A percentile compares a stretch with the other conserved stretches of the same genome.
These are phyloP conservation scores for Pagrus major DNA, from an alignment of 2,113 vertebrate genomes.

Conservation along the genomic window DNA sequence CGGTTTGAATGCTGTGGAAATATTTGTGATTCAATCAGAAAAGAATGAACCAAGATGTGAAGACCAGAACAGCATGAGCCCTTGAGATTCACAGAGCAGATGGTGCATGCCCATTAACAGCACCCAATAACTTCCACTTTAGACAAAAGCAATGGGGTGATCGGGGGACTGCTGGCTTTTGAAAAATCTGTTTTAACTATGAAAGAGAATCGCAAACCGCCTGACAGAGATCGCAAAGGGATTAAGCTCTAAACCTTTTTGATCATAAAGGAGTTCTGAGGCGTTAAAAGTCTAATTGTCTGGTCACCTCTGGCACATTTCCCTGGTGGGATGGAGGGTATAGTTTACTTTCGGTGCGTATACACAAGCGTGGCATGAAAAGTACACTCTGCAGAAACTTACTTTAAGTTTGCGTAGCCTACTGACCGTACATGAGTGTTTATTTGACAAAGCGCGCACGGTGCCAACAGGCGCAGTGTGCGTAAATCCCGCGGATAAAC, in stretches of 20 bases:
- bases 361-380: not conserved
- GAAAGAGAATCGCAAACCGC: constrained; percentile 14
- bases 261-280: not conserved
- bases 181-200: constrained; percentile 12
- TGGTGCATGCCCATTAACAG: constrained; percentile 31
- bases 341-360: not conserved
- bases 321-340: not conserved
- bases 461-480: constrained; percentile 61
- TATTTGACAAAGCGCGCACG: not conserved
- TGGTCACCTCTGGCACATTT: not conserved
- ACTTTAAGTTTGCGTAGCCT: constrained; percentile 37
- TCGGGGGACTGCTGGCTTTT: constrained; percentile 2
- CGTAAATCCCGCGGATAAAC: constrained; percentile 48
- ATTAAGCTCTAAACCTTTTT: constrained; percentile 13
- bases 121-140: constrained; percentile 31
- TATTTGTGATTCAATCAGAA: not conserved
- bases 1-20: not conserved
- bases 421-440: not conserved
- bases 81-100: constrained; percentile 38
- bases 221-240: not conserved
- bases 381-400: constrained; percentile 32
- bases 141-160: constrained; percentile 1
- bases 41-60: constrained; percentile 6
- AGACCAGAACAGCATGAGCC: constrained; percentile 6
- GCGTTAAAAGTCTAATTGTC: not conserved